These are phyloP conservation scores for Dromococcyx pavoninus DNA, from an alignment of 2,797 vertebrate genomes.

Conservation along the genomic window DNA sequence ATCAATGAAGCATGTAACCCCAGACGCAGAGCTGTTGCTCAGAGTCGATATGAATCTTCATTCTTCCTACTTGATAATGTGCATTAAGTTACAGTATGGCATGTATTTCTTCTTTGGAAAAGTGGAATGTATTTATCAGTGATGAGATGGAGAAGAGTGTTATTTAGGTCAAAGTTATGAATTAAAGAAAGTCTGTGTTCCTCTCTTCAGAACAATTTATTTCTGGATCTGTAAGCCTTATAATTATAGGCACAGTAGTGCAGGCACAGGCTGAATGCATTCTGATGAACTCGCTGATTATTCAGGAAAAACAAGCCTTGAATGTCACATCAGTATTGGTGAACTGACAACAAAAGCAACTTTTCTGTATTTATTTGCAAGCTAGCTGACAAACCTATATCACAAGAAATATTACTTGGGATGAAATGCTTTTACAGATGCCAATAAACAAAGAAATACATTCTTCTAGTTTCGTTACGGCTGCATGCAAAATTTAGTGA, in stretches of 20 bases:
- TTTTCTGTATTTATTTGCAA: slow-evolving; percentile 70
- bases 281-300: slow-evolving; percentile 54
- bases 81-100: background rate
- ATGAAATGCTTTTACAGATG: slow-evolving; percentile 43
- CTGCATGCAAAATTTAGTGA: background rate
- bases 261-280: background rate
- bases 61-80: background rate
- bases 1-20: background rate
- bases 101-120: background rate
- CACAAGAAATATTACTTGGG: slow-evolving; percentile 49
- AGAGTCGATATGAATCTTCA: background rate
- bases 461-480: background rate
- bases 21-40: background rate
- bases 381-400: slow-evolving; percentile 58
- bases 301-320: slow-evolving; percentile 41
- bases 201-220: background rate
- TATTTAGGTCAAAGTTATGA: slow-evolving; percentile 42
- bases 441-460: slow-evolving; percentile 55
- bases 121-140: background rate
- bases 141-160: background rate
- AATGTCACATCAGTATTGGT: slow-evolving; percentile 26
- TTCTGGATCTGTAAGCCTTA: slow-evolving; percentile 1
- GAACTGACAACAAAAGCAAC: slow-evolving; percentile 58
- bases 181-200: slow-evolving; percentile 1
- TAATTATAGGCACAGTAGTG: slow-evolving; percentile 24